phyloP scores from a whole-genome alignment of 2,888 invertebrate genomes.

The Drosophila meridionalis region DNA sequence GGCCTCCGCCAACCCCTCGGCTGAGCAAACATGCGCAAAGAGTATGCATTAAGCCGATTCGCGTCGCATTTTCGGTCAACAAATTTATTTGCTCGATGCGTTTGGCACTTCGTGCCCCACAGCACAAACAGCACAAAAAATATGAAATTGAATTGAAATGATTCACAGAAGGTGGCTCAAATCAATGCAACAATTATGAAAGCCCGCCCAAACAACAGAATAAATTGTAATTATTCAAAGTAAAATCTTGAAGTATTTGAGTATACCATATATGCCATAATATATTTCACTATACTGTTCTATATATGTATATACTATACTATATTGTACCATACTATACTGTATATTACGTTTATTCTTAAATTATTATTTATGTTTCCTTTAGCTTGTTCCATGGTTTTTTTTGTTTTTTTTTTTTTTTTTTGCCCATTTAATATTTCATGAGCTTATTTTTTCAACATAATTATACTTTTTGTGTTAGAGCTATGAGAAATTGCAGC shows the following conservation, averaged over 20 bases:
- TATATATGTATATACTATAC: too few relatives aligned
- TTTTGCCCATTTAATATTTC: neutral
- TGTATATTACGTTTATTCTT: too few relatives aligned
- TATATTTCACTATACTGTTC: too few relatives aligned
- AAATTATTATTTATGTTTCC: neutral
- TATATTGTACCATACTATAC: too few relatives aligned
- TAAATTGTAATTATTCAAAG: neutral
- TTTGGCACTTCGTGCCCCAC: constrained; percentile 29
- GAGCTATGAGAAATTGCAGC: too few relatives aligned
- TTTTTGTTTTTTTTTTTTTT: neutral
- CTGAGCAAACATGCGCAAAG: constrained; percentile 45
- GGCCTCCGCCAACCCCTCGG: too few relatives aligned
- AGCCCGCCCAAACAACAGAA: neutral
- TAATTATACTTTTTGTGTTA: too few relatives aligned
- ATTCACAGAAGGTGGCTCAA: constrained; percentile 2
- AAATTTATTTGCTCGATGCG: constrained; percentile 64
- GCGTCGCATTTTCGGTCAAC: constrained; percentile 45
- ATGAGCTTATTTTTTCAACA: neutral
- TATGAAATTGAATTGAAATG: neutral
- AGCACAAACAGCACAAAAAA: constrained; percentile 1
- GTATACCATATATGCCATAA: too few relatives aligned
- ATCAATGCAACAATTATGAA: constrained; percentile 17
- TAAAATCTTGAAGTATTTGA: neutral
- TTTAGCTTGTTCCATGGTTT: neutral
- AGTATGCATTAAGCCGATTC: constrained; percentile 28